Evolutionary conservation across 1,140 invertebrate species (phyloP).

Genomic region (Dreissena rostriformis): DNA sequence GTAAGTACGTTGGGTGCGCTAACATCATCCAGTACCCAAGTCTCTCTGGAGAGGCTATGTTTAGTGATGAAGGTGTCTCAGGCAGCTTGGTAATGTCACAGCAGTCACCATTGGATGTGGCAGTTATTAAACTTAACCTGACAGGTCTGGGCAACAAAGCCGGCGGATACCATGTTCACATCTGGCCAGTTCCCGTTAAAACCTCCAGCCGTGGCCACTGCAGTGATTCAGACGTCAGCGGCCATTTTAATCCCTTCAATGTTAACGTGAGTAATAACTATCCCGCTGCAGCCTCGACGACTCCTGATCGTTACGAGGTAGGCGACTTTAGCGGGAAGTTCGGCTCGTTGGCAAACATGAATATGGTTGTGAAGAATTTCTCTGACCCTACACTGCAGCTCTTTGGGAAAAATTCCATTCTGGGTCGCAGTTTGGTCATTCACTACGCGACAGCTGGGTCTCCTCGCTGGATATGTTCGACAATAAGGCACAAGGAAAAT

Average conservation of each 20-base stretch:
- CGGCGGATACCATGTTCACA: conserved; percentile 83
- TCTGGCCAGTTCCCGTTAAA: conserved; percentile 81
- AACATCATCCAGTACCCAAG: conserved; percentile 85
- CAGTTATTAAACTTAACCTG: conserved; percentile 89
- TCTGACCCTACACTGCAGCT: conserved; percentile 94
- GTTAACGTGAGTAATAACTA: conserved; percentile 68
- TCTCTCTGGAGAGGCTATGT: conserved; percentile 84
- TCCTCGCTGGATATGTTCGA: conserved; percentile 83
- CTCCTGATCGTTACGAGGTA: conserved; percentile 85
- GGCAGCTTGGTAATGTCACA: conserved; percentile 91
- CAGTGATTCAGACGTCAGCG: conserved; percentile 89
- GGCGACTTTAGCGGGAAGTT: conserved; percentile 96
- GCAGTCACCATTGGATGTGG: conserved; percentile 91
- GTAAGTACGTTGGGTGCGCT: conserved; percentile 84
- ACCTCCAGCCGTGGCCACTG: conserved; percentile 90
- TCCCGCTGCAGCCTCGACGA: conserved; percentile 85
- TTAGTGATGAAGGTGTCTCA: conserved; percentile 91
- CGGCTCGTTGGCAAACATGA: conserved; percentile 83
- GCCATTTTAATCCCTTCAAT: conserved; percentile 83
- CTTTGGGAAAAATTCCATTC: conserved; percentile 90
- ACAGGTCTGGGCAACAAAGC: conserved; percentile 82
- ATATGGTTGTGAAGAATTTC: conserved; percentile 85
- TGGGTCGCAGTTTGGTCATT: conserved; percentile 92
- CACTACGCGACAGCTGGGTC: conserved; percentile 83
- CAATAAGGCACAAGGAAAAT: conserved; percentile 74